Percentiles rank a stretch among this genome's conserved stretches.
These are phyloP conservation scores for Toxonevra muliebris DNA, from an alignment of 2,888 invertebrate genomes.

Conservation along the genomic window DNA sequence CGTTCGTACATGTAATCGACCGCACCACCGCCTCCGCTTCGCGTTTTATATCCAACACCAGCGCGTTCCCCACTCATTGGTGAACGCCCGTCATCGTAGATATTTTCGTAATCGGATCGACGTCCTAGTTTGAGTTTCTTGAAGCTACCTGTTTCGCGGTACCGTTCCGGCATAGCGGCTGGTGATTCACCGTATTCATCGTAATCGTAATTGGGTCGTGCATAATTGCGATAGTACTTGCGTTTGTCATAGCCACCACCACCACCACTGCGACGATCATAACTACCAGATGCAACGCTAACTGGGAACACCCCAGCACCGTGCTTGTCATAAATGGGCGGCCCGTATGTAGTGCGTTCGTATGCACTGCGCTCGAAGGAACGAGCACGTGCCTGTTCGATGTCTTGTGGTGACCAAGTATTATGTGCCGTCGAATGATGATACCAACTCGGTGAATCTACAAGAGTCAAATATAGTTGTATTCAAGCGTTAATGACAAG, in stretches of 20 bases:
- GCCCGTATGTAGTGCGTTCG: conserved; percentile 64
- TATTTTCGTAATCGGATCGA: conserved; percentile 60
- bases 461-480: neutral
- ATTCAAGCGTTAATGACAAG: neutral
- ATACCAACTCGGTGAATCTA: conserved; percentile 63
- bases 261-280: conserved; percentile 52
- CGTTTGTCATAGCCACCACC: conserved; percentile 55
- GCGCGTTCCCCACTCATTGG: conserved; percentile 42
- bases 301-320: conserved; percentile 51
- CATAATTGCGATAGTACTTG: conserved; percentile 62
- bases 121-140: conserved; percentile 41
- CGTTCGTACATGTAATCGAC: conserved; percentile 62
- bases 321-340: conserved; percentile 64
- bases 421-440: conserved; percentile 55
- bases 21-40: conserved; percentile 13
- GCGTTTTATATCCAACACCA: conserved; percentile 21
- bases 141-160: conserved; percentile 22
- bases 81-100: conserved; percentile 59
- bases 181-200: conserved; percentile 51
- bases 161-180: conserved; percentile 43
- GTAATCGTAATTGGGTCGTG: conserved; percentile 61
- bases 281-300: conserved; percentile 47
- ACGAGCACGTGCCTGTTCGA: conserved; percentile 58
- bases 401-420: conserved; percentile 64
- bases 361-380: conserved; percentile 63